Evolutionary conservation across 1,140 invertebrate species (phyloP).

Genomic region (Aphis gossypii): DNA sequence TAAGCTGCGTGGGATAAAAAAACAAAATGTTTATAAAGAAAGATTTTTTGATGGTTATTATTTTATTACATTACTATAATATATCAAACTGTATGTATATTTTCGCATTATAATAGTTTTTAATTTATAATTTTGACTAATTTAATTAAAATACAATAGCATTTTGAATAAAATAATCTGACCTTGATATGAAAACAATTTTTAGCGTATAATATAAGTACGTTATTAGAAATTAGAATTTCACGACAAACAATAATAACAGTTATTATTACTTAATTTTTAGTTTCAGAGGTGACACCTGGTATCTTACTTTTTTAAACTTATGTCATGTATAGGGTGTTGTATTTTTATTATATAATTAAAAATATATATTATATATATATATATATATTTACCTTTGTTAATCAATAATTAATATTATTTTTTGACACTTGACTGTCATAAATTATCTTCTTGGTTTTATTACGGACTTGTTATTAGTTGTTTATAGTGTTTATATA

Average conservation of each 20-base stretch:
- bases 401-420: neutral
- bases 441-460: neutral
- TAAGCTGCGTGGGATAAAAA: neutral
- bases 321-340: neutral
- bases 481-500: neutral
- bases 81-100: neutral
- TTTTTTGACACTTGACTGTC: neutral
- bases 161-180: neutral
- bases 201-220: neutral
- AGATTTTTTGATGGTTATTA: neutral
- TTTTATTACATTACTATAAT: neutral
- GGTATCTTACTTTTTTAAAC: neutral
- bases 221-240: neutral
- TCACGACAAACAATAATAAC: neutral
- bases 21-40: neutral
- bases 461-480: neutral
- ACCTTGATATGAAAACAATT: neutral
- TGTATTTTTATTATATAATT: slow-evolving; percentile 21
- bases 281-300: neutral
- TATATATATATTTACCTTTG: neutral
- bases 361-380: neutral
- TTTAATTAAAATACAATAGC: neutral
- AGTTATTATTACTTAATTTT: neutral
- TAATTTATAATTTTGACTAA: neutral
- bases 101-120: neutral